Evolutionary conservation across 1,140 invertebrate genomes (phyloP).

Genomic region (Aphelenchoides besseyi): DNA sequence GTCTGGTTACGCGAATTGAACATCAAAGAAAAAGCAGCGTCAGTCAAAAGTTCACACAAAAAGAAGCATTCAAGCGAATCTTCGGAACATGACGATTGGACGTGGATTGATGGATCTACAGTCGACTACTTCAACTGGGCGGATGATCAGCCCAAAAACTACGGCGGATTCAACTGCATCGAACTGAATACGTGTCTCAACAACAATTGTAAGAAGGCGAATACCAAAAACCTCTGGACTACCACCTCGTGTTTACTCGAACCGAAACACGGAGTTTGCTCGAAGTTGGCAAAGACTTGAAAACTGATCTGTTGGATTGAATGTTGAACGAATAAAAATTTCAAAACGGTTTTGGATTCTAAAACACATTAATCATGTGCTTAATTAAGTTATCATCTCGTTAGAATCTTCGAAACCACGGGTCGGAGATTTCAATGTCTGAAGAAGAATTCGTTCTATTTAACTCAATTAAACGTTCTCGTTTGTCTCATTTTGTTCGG

Average conservation of each 20-base stretch:
- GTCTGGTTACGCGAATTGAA: neutral
- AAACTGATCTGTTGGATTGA: neutral
- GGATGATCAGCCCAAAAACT: neutral
- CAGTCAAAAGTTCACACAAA: neutral
- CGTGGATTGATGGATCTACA: slow-evolving; percentile 12
- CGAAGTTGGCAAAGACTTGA: neutral
- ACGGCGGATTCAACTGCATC: neutral
- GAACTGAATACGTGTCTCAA: neutral
- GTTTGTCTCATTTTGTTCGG: no score
- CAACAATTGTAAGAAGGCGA: neutral
- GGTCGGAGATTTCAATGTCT: no score
- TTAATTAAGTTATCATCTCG: neutral
- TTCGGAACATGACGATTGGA: neutral
- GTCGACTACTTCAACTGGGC: slow-evolving; percentile 7
- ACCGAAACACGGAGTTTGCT: neutral
- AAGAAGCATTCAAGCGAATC: neutral
- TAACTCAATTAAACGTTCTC: no score
- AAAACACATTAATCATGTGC: neutral
- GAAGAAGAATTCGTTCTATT: no score
- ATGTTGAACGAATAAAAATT: neutral
- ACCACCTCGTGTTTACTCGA: neutral
- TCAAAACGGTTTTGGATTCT: neutral
- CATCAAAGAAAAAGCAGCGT: neutral
- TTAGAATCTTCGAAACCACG: no score
- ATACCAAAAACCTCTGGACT: neutral